Evolutionary conservation across 2,113 vertebrate genomes (phyloP).

Genomic region (Psilopsiagon aurifrons): DNA sequence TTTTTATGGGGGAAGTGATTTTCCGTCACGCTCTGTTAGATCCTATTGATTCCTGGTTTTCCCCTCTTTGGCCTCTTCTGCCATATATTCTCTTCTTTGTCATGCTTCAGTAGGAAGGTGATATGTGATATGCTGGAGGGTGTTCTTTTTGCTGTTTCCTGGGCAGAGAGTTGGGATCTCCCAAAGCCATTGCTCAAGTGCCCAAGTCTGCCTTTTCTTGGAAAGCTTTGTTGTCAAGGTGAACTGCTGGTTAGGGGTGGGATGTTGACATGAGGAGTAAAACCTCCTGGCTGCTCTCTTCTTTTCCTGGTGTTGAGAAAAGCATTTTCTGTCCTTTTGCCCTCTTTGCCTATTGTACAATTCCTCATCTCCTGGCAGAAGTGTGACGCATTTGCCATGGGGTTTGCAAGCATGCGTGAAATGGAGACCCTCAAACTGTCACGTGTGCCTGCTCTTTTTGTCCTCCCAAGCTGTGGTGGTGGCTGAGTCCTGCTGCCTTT

Average conservation of each 20-base stretch:
- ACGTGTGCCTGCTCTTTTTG: not conserved
- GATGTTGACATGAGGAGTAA: not conserved
- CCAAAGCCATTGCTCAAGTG: not conserved
- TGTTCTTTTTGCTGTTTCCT: not conserved
- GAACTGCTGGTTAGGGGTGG: not conserved
- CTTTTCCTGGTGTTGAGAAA: not conserved
- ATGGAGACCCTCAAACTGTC: not conserved
- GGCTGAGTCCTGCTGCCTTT: not conserved
- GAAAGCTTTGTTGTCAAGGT: slow-evolving; percentile 44
- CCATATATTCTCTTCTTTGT: slow-evolving; percentile 55
- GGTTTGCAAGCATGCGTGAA: not conserved
- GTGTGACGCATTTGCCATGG: not conserved
- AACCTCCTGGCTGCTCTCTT: not conserved
- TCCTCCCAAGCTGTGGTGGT: rapidly evolving
- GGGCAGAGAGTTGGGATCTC: slow-evolving; percentile 21
- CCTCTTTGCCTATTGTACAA: not conserved
- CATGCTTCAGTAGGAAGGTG: slow-evolving; percentile 46
- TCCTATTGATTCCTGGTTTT: slow-evolving; percentile 61
- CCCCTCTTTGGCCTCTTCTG: slow-evolving; percentile 52
- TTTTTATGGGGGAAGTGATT: slow-evolving; percentile 61
- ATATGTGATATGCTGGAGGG: slow-evolving; percentile 26
- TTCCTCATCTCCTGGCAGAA: not conserved
- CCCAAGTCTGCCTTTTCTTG: slow-evolving; percentile 15
- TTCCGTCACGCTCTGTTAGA: slow-evolving; percentile 60
- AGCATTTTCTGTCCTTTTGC: not conserved